A percentile compares a stretch with the other conserved stretches of the same genome.
Conservation (phyloP, 2,888 invertebrate species). For the Alsophila aescularia region DNA sequence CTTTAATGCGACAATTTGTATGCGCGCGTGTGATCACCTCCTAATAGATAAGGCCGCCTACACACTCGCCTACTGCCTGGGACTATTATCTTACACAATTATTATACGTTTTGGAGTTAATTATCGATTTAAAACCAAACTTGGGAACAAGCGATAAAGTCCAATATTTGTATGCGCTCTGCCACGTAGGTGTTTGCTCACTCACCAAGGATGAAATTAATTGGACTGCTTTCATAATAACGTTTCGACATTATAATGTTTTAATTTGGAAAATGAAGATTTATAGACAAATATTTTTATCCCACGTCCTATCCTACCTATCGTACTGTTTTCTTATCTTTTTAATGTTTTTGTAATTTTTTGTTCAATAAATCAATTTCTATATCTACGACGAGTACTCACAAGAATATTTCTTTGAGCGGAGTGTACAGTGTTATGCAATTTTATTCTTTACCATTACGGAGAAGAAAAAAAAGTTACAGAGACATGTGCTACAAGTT, state of each 20-base stretch:
- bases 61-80: constrained; percentile 43
- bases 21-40: constrained; percentile 68
- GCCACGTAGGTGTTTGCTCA: constrained; percentile 19
- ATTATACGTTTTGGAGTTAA: constrained; percentile 16
- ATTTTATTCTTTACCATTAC: too few relatives aligned
- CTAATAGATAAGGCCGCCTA: constrained; percentile 61
- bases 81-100: constrained; percentile 38
- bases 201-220: constrained; percentile 1
- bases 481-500: too few relatives aligned
- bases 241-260: constrained; percentile 6
- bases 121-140: constrained; percentile 18
- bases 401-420: too few relatives aligned
- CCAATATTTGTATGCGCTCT: constrained; percentile 10
- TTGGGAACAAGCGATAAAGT: constrained; percentile 10
- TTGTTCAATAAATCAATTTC: too few relatives aligned
- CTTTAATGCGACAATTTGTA: constrained; percentile 73
- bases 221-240: constrained; percentile 13
- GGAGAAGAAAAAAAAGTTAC: too few relatives aligned
- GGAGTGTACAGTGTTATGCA: too few relatives aligned
- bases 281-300: constrained; percentile 2
- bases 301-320: too few relatives aligned
- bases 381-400: too few relatives aligned
- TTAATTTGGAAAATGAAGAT: not conserved
- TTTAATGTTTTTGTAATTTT: too few relatives aligned
- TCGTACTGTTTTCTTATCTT: too few relatives aligned